A percentile compares a stretch with the other conserved stretches of the same genome.
These are phyloP conservation scores for Drosophila equinoxialis DNA, from an alignment of 1,140 invertebrate species.

Conservation along the genomic window DNA sequence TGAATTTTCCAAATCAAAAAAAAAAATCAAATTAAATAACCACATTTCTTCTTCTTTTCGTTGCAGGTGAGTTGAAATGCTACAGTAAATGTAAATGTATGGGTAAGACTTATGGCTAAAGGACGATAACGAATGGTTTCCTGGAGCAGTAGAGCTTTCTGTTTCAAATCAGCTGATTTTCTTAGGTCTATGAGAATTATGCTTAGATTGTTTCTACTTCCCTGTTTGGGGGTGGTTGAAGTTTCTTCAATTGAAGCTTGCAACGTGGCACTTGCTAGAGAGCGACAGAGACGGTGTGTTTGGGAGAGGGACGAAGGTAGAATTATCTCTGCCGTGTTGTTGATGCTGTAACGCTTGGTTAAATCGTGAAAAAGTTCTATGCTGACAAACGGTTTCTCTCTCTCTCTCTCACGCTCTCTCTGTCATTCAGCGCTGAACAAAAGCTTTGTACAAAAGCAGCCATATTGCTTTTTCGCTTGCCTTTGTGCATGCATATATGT, in stretches of 20 bases:
- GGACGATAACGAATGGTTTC: neutral
- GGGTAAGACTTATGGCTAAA: constrained; percentile 24
- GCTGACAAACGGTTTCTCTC: constrained; percentile 56
- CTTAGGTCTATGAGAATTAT: neutral
- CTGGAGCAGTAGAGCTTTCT: neutral
- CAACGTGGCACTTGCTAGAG: constrained; percentile 66
- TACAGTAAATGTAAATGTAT: neutral
- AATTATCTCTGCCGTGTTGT: constrained; percentile 20
- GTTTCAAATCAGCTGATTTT: neutral
- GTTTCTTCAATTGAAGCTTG: constrained; percentile 7
- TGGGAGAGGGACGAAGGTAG: constrained; percentile 31
- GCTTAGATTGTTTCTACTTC: neutral
- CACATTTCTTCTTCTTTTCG: constrained; percentile 19
- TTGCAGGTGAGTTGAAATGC: constrained; percentile 42
- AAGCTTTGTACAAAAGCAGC: constrained; percentile 75
- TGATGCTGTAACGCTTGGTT: constrained; percentile 64
- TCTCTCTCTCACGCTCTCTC: constrained; percentile 11
- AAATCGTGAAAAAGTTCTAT: constrained; percentile 68
- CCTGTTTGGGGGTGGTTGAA: neutral
- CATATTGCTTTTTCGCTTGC: constrained; percentile 66
- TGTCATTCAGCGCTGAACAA: constrained; percentile 59
- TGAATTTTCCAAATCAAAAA: neutral
- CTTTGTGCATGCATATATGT: constrained; percentile 17
- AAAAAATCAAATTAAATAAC: constrained; percentile 18
- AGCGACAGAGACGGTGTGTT: neutral